Base-by-base conservation (phyloP, 2,888 invertebrate species). In the Peribatodes rhomboidaria region DNA sequence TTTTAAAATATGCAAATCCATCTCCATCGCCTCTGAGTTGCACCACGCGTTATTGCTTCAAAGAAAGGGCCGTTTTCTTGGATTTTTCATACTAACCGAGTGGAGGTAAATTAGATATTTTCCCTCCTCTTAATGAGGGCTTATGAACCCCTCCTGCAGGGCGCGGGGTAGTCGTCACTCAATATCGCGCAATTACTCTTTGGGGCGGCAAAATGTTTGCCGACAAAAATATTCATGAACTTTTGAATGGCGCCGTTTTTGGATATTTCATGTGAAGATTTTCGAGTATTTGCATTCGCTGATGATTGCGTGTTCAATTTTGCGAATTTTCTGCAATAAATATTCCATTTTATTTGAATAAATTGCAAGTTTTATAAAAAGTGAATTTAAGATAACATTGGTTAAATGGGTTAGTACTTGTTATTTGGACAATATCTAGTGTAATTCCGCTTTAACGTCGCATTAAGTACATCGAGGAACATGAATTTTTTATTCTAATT, bases 101-200 rank as follows among this genome's bases (percentile, higher is more conserved):
- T 71, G 78, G 76, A 82, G 81, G 83, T 79, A 82, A 90, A 89
- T 89, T 86, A 87, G 85, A 86, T 85, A 84, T 84, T 87, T 85
- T 81, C 79, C 81, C 76, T 76, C 72, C 69, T 71, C 79, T 78
- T 88, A 89, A 89, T 87, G 86, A 87, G 84, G 80, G 83, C 80
- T 87, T 87, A 87, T 85, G 83, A 81, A 74, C 77, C 46, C 74
- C 75, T 53, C 33, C 55, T 16, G 35, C 35, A 7, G n/a, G 55
- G 42, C 2, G 50, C 35, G 54, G 16, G 71, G 60, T 46, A 70
- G 77, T 77, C 77, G 73, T 78, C 76, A 77, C 77, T 82, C 85
- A 82, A 85, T 87, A 85, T 83, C 78, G 69, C 72, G 81, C 81
- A 79, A 83, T 87, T 85, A 84, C 76, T 79, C 80, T 81, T 80